Evolutionary conservation across 2,888 invertebrate species (phyloP).

Genomic region (Tuta absoluta): DNA sequence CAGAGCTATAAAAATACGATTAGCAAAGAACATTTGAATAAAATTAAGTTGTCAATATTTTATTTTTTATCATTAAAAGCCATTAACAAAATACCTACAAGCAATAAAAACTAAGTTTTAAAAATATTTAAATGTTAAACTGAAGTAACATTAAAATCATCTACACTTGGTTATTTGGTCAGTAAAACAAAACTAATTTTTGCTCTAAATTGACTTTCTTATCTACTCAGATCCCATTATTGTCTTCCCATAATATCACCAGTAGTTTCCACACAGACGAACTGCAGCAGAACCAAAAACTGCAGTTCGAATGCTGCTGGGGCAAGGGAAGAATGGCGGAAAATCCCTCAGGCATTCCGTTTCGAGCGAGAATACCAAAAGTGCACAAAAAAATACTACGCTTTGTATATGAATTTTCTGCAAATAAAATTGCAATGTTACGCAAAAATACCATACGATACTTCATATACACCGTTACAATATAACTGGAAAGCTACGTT

Average conservation of each 20-base stretch:
- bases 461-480: no score
- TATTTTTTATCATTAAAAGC: not conserved
- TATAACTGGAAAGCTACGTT: no score
- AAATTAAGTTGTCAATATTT: constrained; percentile 18
- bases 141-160: not conserved
- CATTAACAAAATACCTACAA: not conserved
- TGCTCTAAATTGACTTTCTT: not conserved
- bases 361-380: no score
- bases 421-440: no score
- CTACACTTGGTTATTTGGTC: not conserved
- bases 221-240: constrained; percentile 1
- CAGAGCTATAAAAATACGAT: constrained; percentile 14
- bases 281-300: not conserved
- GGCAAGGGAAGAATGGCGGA: no score
- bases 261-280: not conserved
- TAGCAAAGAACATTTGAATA: constrained; percentile 1
- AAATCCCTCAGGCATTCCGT: no score
- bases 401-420: no score
- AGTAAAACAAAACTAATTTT: constrained; percentile 1
- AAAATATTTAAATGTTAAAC: not conserved
- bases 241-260: constrained; percentile 6
- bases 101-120: not conserved
- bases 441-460: no score
- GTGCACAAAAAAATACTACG: no score
- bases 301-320: not conserved